A percentile compares a stretch with the other conserved stretches of the same genome.
phyloP scores from a whole-genome alignment of 2,797 vertebrate species.

The Chloroceryle inda region DNA sequence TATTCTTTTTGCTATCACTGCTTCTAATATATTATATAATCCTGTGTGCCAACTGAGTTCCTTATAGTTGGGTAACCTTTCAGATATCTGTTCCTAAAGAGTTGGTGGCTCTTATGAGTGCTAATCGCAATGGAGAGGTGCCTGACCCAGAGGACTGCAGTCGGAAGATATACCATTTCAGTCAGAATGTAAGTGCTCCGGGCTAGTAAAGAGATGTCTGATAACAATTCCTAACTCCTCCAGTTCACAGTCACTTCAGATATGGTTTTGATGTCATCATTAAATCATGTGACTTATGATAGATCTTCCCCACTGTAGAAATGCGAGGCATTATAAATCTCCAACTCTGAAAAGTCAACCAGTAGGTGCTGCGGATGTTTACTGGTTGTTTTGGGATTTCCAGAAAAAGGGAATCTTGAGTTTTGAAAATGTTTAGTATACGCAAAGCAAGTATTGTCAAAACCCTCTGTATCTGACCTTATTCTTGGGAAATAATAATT shows the following conservation, averaged over 20 bases:
- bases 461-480: background rate
- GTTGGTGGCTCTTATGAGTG: slow-evolving; percentile 94
- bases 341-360: background rate
- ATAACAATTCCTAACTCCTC: background rate
- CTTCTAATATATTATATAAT: background rate
- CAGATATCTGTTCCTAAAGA: slow-evolving; percentile 93
- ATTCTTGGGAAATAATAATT: background rate
- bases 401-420: background rate
- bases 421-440: background rate
- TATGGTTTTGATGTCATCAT: fast-evolving
- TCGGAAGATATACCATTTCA: slow-evolving; percentile 87
- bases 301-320: background rate
- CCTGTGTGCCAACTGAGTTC: background rate
- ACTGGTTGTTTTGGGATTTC: background rate
- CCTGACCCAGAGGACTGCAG: slow-evolving; percentile 85
- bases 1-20: background rate
- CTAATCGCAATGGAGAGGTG: slow-evolving; percentile 87
- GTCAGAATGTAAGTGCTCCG: slow-evolving; percentile 85
- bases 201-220: background rate
- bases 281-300: fast-evolving
- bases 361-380: background rate
- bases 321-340: background rate
- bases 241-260: background rate
- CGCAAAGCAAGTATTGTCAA: background rate
- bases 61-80: background rate